phyloP scores from a whole-genome alignment of 2,113 vertebrate species.

The Ciconia boyciana region DNA sequence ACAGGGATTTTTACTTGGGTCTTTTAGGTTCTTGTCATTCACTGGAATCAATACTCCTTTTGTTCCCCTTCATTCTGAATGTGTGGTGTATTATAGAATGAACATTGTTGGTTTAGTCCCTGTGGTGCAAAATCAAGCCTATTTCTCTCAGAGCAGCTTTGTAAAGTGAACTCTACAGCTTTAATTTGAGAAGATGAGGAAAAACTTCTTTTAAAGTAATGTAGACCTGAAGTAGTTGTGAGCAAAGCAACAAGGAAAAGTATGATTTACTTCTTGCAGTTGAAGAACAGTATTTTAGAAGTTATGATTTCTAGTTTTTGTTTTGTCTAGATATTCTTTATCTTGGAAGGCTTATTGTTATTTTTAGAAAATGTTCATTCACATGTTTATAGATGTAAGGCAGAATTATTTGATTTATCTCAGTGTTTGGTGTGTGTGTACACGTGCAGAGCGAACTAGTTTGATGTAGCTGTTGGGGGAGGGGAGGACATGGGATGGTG shows the following conservation, averaged over 20 bases:
- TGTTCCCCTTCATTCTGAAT: slow-evolving; percentile 22
- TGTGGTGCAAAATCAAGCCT: slow-evolving; percentile 14
- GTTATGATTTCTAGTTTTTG: neutral
- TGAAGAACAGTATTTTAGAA: neutral
- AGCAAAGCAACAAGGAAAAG: neutral
- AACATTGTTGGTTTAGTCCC: slow-evolving; percentile 17
- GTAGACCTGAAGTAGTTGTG: neutral
- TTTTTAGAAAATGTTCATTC: neutral
- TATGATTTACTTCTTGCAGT: neutral
- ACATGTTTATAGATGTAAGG: neutral
- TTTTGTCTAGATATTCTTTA: neutral
- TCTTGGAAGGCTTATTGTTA: neutral
- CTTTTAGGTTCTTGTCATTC: slow-evolving; percentile 30
- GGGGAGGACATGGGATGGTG: no score
- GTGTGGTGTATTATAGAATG: neutral
- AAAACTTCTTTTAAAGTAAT: neutral
- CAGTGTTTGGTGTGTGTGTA: neutral
- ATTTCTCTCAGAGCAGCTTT: neutral
- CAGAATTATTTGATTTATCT: neutral
- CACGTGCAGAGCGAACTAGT: neutral
- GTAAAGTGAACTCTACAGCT: neutral
- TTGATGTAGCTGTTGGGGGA: neutral
- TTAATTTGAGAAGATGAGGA: neutral
- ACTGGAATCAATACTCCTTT: slow-evolving; percentile 46
- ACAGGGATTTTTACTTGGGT: slow-evolving; percentile 20